Conservation (phyloP, 2,797 vertebrate species). For the Myotis daubentonii region DNA sequence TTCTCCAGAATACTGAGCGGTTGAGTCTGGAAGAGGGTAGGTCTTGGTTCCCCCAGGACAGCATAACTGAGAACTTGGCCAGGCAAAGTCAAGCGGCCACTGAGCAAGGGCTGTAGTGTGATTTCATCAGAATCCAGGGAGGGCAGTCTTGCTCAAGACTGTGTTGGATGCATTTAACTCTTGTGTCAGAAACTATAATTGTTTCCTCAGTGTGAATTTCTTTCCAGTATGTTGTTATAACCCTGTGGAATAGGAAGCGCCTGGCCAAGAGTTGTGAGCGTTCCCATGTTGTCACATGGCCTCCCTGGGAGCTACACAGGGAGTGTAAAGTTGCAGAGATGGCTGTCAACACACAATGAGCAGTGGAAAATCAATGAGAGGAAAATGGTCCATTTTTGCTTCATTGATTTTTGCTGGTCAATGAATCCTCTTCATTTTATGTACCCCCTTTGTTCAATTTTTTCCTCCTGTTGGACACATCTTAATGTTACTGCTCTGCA, state of each 20-base stretch:
- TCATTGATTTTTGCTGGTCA: conserved; percentile 75
- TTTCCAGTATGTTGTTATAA: background rate
- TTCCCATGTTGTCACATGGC: background rate
- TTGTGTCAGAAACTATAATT: background rate
- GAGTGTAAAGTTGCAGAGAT: conserved; percentile 11
- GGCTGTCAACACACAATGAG: conserved; percentile 40
- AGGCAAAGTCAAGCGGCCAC: conserved; percentile 5
- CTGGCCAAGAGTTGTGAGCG: background rate
- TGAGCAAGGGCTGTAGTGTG: background rate
- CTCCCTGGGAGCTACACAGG: background rate
- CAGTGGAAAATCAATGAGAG: conserved; percentile 66
- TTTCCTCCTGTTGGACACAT: background rate
- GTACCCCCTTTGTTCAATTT: background rate
- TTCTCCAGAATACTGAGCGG: conserved; percentile 14
- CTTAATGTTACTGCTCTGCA: conserved; percentile 44
- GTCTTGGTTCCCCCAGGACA: background rate
- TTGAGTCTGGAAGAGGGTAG: background rate
- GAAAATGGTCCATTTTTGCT: conserved; percentile 71
- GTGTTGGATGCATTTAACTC: background rate
- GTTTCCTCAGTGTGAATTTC: background rate
- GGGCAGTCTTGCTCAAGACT: background rate
- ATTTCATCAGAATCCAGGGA: background rate
- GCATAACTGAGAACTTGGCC: background rate
- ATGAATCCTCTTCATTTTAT: conserved; percentile 67
- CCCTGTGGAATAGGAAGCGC: background rate